Conservation (phyloP, 2,113 vertebrate species). For the Peromyscus polionotus region DNA sequence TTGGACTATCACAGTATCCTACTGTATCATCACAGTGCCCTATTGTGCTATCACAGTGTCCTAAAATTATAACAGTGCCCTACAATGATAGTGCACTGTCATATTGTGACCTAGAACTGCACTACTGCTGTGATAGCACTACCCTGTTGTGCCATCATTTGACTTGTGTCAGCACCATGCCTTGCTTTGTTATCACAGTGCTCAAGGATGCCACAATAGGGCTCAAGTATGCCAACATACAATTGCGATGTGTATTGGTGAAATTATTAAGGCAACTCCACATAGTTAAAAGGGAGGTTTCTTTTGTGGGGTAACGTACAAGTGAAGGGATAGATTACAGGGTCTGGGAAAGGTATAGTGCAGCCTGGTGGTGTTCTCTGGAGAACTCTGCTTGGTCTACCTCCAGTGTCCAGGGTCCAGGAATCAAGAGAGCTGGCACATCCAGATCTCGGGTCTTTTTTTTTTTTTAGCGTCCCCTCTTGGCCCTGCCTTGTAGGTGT, state of each 20-base stretch:
- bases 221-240: not conserved
- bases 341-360: too few relatives aligned
- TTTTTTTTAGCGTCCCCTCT: too few relatives aligned
- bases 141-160: not conserved
- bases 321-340: too few relatives aligned
- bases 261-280: too few relatives aligned
- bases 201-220: not conserved
- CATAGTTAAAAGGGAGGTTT: too few relatives aligned
- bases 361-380: too few relatives aligned
- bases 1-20: not conserved
- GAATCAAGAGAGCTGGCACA: too few relatives aligned
- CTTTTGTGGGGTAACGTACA: too few relatives aligned
- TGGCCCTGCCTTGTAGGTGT: too few relatives aligned
- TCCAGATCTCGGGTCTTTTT: too few relatives aligned
- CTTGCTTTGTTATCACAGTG: not conserved
- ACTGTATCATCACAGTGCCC: not conserved
- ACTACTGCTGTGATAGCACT: not conserved
- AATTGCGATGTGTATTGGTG: not conserved
- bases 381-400: too few relatives aligned
- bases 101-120: not conserved
- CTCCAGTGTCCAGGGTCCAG: too few relatives aligned
- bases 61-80: not conserved
- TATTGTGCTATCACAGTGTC: not conserved
- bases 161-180: not conserved
- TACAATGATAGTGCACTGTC: not conserved